A percentile compares a stretch with the other conserved stretches of the same genome.
Conservation (phyloP, 2,797 vertebrate species). For the Sebastes hopkinsi region DNA sequence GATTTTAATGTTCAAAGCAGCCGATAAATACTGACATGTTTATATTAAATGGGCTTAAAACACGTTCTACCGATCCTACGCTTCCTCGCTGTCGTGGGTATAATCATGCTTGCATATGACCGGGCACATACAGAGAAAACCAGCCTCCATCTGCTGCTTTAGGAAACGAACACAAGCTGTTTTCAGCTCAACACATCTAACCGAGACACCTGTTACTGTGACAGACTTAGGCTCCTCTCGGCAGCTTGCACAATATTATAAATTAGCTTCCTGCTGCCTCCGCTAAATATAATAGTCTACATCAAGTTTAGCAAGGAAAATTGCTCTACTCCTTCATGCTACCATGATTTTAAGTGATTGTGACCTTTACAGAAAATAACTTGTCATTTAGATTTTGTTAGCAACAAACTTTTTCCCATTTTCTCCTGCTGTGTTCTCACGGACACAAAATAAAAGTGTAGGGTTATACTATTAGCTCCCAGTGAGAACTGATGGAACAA, state of each 20-base stretch:
- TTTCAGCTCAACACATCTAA: constrained; percentile 73
- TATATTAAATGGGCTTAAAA: constrained; percentile 62
- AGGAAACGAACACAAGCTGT: constrained; percentile 76
- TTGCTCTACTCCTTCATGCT: constrained; percentile 53
- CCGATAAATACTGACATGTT: constrained; percentile 58
- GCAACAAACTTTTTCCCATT: constrained; percentile 48
- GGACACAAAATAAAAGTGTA: constrained; percentile 26
- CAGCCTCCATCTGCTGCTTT: constrained; percentile 75
- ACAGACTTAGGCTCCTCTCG: constrained; percentile 63
- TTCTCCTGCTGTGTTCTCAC: constrained; percentile 28
- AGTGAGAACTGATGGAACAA: constrained; percentile 36
- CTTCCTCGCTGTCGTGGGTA: constrained; percentile 45
- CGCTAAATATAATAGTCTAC: constrained; percentile 64
- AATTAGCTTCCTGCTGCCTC: constrained; percentile 67
- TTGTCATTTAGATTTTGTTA: constrained; percentile 62
- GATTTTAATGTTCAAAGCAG: constrained; percentile 61
- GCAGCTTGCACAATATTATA: constrained; percentile 65
- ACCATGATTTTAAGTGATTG: constrained; percentile 62
- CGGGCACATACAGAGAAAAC: constrained; percentile 61
- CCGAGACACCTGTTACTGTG: constrained; percentile 75
- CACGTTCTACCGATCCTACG: constrained; percentile 42
- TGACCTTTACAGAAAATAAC: constrained; percentile 73
- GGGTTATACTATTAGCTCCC: constrained; percentile 21
- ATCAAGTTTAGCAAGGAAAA: constrained; percentile 67
- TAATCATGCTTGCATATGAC: constrained; percentile 70